Evolutionary conservation across 2,113 vertebrate genomes (phyloP).

Genomic region (mouse (Mus musculus)): GRCm39 chr10:48751501-48752000

Average conservation of each 20-base stretch:
- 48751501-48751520: accelerated
- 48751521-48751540: no score
- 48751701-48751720: background rate
- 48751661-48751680: background rate
- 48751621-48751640: background rate
- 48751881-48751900: background rate
- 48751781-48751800: background rate
- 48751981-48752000: background rate
- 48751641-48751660: background rate
- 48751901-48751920: background rate
- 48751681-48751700: background rate
- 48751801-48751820: background rate
- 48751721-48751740: background rate
- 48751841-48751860: background rate
- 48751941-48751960: background rate
- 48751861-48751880: background rate
- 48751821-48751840: background rate
- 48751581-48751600: background rate
- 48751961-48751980: background rate
- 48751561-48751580: background rate
- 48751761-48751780: background rate
- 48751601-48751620: background rate
- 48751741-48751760: background rate
- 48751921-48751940: background rate
- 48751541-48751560: no score